Base-by-base conservation (phyloP, 2,113 vertebrate species). In the Vanacampus margaritifer region DNA sequence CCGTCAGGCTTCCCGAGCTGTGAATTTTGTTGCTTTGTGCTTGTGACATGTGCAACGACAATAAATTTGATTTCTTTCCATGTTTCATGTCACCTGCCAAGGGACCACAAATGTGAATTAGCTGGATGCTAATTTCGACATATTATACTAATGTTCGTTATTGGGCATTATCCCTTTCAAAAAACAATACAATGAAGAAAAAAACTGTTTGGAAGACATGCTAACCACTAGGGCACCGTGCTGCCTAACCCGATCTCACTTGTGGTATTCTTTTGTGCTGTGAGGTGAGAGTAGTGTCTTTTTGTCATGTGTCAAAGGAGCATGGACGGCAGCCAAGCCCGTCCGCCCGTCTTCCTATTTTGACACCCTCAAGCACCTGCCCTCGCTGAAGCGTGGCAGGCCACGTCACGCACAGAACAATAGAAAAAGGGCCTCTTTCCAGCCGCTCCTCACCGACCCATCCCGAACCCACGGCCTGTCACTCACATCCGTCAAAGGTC, bases 331-430 rank as follows among this genome's bases (percentile, higher is more conserved):
- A 78, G 90, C 90, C 91, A 89, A 90, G 87, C 85, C 84, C 81
- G 80, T 88, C 79, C 45, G 69, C 79, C 76, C 63, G 78, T 84
- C 84, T 92, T 91, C 88, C 90, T 88, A 86, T 89, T 91, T 91
- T 92, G 89, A 91, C 90, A 92, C 88, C 82, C 83, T 59, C 66
- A 89, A 87, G 89, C 87, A 91, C 89, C 89, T 91, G 89, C 83
- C 80, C 79, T 87, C 84, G 69, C 58, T 80, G 74, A 79, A 89
- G 88, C 87, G 72, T 90, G 86, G 88, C 82, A 76, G 65, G 68
- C 78, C 83, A 79, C 72, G 74, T 80, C 71, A 74, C 67, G 26
- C 82, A n/a, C 65, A 82, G 85, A 88, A 89, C 87, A 89, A 88
- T 89, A 62, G 87, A 79, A 64, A 84, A 57, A 75, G 83, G 84